Base-by-base conservation (phyloP, 2,113 vertebrate species). In the Ammodytes dubius region DNA sequence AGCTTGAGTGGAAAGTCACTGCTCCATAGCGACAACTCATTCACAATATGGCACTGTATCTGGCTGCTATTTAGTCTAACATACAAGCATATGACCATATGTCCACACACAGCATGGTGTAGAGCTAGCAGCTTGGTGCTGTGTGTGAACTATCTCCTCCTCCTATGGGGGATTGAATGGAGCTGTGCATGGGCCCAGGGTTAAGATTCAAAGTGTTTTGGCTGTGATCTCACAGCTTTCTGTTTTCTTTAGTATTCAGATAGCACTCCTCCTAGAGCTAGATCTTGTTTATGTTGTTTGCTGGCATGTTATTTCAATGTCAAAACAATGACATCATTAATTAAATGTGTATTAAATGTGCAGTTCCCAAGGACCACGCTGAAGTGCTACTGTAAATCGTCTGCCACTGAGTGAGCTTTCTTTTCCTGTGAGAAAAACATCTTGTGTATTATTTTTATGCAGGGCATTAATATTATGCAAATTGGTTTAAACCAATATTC, bases 291-390 rank as follows among this genome's bases (percentile, higher is more conserved):
- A 86, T 93, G 83, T 88, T 91, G 63, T 85, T 86, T 82, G 39
- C 77, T 89, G 87, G 74, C 58, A 69, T 85, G 67, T 66, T 87
- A 54, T 87, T 82, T 90, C 87, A 90, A 89, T 90, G 90, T 93
- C 91, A 94, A 92, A 94, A 92, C 89, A 93, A 93, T 91, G 88
- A 92, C 87, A 91, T 92, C 50, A 89, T 90, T 92, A 85, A 91
- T 94, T 91, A 91, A 86, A 70, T 77, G 78, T 78, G 71, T 79
- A 66, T 88, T 87, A 85, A 81, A 90, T 71, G 81, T 77, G 58
- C 72, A 40, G 72, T 79, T 90, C 57, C 70, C 66, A 63, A 82
- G 81, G 77, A 73, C 69, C 61, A 56, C 60, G 8, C 42, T 53
- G 50, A 74, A 68, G 58, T 70, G 70, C 64, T 64, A 27, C 27